Base-by-base conservation (phyloP, 2,113 vertebrate genomes). In the Enhydra lutris region DNA sequence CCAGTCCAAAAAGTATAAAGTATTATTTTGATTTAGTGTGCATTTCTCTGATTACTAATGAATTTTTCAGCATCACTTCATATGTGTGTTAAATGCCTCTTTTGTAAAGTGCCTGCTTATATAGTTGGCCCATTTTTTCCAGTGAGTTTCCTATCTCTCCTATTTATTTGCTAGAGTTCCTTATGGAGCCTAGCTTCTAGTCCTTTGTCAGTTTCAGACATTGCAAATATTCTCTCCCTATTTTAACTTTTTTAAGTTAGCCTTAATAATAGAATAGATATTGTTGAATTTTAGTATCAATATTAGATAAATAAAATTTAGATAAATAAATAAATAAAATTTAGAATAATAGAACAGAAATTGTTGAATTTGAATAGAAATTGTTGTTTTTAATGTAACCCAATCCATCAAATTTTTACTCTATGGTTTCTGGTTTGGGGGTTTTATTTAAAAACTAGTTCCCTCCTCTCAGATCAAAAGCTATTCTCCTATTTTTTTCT, bases 51-150 rank as follows among this genome's bases (percentile, higher is more conserved):
- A 73, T 79, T 92, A 65, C 63, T 91, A 79, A 91, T 79, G 15
- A 82, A 83, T 45, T 80, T 96, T 73, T 91, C 4, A 94, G 24
- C 50, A 92, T 89, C 52, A 73, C 24, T 92, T 89, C 14, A 24
- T 39, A 61, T 86, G 34, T 92, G 26, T 89, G 21, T 90, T 86
- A 92, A 89, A 74, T 14, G 14, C 45, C 45, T 74, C 63, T 95
- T 92, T 71, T 95, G 20, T 92, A 92, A 96, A 89, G 69, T 78
- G 29, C 76, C 26, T 82, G 26, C 21, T 84, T 96, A 20, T 91
- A 52, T 87, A 59, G 10, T 84, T 86, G 14, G 3, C 55, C 52
- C 26, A 42, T 80, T 89, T 90, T 80, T 96, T 82, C 39, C 93
- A 9, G 50, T 85, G 34, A 10, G 4, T 7, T 92, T 59, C 17